Evolutionary conservation across 2,888 invertebrate species (phyloP), one percentile per base, ranked within the genome.

Genomic region (Ectemnius continuus): DNA sequence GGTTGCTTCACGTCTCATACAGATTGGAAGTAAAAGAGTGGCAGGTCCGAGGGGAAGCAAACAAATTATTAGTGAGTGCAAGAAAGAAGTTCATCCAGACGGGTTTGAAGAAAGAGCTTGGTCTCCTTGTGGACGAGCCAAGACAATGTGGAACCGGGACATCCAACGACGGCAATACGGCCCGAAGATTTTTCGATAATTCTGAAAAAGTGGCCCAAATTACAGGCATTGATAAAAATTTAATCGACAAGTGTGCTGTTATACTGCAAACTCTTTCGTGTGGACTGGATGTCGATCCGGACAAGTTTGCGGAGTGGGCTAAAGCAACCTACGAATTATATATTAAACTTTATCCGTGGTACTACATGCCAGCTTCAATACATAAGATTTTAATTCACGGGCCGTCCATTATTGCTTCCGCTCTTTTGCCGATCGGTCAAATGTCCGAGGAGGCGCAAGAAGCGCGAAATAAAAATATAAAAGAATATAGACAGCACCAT

Each of bases 301-400:
- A 45, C 13, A 65, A 57, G 20, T 65, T 65, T 58, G 46, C 1
- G 5, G 6, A 4, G 16, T 65, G 23, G 13, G 23, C 23, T 2
- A 5, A 36, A 4, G 58, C 52, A 46, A 65, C 65, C n/a, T 28
- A 16, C 5, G 46, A 45, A 16, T 13, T 48, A 3, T 65, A 45
- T 20, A 45, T 65, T 36, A 46, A 26, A 20, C 16, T 45, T n/a
- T 58, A 65, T 18, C 46, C 58, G 2, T 65, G 58, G 58, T 65
- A 58, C 56, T 65, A 65, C 36, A 65, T 65, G 65, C 18, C 20
- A 2, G 20, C 26, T 18, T 28, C 58, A 4, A 58, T 65, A 13
- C 57, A 68, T 45, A 68, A 68, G 23, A 68, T 68, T 23, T 57
- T 56, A 56, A 56, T 57, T n/a, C 61, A 61, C n/a, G 60, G 57